Percentiles rank a stretch among this genome's conserved stretches.
These are phyloP conservation scores for Drosophila lacicola DNA, from an alignment of 2,888 invertebrate species.

Conservation along the genomic window DNA sequence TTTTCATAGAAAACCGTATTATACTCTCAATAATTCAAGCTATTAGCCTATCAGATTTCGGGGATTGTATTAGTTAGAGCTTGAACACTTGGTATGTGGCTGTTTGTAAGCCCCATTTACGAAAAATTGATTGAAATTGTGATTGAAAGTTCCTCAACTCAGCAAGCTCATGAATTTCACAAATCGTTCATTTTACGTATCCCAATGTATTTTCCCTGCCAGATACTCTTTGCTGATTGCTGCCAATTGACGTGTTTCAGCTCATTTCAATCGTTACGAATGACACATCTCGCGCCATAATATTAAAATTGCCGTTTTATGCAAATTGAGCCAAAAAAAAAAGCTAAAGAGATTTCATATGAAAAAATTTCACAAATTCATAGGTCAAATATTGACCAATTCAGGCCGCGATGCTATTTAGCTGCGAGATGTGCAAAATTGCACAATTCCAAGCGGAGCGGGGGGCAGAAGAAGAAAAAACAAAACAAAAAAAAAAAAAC, in stretches of 20 bases:
- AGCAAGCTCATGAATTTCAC: no score
- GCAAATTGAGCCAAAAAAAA: slow-evolving; percentile 47
- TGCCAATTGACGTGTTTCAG: slow-evolving; percentile 12
- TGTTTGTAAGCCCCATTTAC: no score
- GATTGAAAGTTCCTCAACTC: no score
- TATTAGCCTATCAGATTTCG: no score
- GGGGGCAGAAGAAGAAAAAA: no score
- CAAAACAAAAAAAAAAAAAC: slow-evolving; percentile 21
- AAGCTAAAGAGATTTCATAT: slow-evolving; percentile 39
- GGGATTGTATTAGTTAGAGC: neutral
- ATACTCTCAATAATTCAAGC: neutral
- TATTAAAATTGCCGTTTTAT: slow-evolving; percentile 61
- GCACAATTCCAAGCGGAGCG: slow-evolving; percentile 49
- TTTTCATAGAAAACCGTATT: neutral
- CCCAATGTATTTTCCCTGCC: no score
- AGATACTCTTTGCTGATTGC: neutral
- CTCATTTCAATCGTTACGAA: slow-evolving; percentile 17
- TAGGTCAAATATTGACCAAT: slow-evolving; percentile 70
- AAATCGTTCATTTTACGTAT: no score
- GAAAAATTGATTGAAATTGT: no score
- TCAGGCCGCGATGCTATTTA: slow-evolving; percentile 22
- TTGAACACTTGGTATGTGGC: neutral
- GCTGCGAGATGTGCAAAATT: slow-evolving; percentile 58
- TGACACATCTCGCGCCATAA: slow-evolving; percentile 37
- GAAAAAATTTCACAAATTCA: slow-evolving; percentile 54